Evolutionary conservation across 2,113 vertebrate species (phyloP), one percentile per base, ranked within the genome.

Genomic region (Plecotus auritus): DNA sequence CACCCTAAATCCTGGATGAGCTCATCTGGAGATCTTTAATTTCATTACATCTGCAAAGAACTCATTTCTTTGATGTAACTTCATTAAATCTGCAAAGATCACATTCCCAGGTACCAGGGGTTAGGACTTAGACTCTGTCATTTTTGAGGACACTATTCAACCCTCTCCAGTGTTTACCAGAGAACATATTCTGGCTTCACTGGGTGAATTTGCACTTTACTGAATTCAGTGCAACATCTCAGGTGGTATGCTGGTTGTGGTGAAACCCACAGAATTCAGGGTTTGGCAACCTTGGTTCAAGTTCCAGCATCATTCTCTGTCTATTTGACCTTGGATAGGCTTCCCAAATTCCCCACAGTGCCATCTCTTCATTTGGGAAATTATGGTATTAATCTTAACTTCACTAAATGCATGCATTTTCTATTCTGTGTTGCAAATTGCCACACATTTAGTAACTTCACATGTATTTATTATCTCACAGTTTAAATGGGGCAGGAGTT

Each of bases 191-290:
- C 9, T 56, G 3, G 13, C 10, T n/a, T n/a, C 66, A 0, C 26
- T 20, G 26, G 35, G 26, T 22, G 11, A 40, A 10, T 49, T 42
- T 30, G 12, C 4, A 2, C 23, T 30, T 35, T 8, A 23, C 5
- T 6, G 16, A 49, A n/a, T 9, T 7, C 32, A 66, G 9, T 30
- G 0, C 14, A 10, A 1, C 2, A 13, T 42, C 42, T 23, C 10
- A 5, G 40, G 23, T 14, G 9, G 37, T 20, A 26, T 35, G 30
- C 23, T 61, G 32, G 10, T 20, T 54, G 3, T 18, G 30, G 40
- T 42, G 23, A 51, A 51, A 37, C 20, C 45, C 35, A 9, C 2
- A 40, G 49, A 40, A 32, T 54, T 51, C 4, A 18, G 12, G 45
- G 47, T 37, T 64, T n/a, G 49, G 22, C 26, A 13, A 11, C n/a